Percentiles rank a stretch among this genome's conserved stretches.
Evolutionary conservation across 2,113 vertebrate species (phyloP).

Genomic region (Astatoreochromis straeleni): DNA sequence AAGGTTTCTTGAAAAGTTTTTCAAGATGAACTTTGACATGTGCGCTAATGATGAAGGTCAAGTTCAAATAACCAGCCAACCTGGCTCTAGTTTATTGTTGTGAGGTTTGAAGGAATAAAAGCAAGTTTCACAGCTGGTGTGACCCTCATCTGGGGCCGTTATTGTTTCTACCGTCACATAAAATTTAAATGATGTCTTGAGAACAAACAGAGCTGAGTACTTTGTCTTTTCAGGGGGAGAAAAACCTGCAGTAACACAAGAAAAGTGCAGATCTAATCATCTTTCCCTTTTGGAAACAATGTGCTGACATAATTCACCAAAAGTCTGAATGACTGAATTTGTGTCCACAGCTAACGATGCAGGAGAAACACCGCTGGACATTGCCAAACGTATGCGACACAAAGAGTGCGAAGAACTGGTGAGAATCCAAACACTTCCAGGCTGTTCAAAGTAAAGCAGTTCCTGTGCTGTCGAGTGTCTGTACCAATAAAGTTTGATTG

Average conservation of each 20-base stretch:
- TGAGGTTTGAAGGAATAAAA: background rate
- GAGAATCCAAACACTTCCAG: background rate
- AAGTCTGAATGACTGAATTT: background rate
- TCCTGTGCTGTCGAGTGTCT: background rate
- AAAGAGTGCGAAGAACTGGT: constrained; percentile 91
- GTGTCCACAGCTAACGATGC: constrained; percentile 81
- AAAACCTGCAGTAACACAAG: background rate
- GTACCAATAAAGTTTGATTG: background rate
- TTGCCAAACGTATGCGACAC: constrained; percentile 85
- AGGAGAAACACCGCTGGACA: constrained; percentile 87
- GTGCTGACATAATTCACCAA: background rate
- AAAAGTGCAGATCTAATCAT: background rate
- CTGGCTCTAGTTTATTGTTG: background rate
- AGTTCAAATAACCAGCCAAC: background rate
- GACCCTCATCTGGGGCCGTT: background rate
- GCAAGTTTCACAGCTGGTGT: background rate
- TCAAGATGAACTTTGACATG: background rate
- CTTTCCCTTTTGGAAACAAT: background rate
- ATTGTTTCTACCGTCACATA: background rate
- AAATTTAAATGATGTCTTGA: background rate
- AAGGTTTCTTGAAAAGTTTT: background rate
- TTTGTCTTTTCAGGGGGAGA: background rate
- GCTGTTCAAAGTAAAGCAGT: background rate
- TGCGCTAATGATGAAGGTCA: background rate
- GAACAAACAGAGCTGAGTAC: background rate